Base-by-base conservation (phyloP, 35 echinoderm and acorn worm species). In the Amphiura filiformis region DNA sequence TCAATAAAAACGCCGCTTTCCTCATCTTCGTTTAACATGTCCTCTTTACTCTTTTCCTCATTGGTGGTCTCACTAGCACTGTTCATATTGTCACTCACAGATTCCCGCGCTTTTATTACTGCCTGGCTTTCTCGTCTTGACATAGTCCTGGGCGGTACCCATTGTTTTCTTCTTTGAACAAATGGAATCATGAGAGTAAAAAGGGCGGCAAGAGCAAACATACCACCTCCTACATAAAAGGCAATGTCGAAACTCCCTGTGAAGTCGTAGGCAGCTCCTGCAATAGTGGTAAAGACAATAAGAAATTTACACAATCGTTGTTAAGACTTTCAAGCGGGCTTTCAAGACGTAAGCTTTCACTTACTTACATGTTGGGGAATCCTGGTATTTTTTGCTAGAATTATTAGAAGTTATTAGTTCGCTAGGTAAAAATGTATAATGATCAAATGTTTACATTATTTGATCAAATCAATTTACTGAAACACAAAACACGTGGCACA, bases 171-270 rank as follows among this genome's bases (percentile, higher is more conserved):
- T 32, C 78, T 94, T 78, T 99, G 96, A 22, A 84, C 17, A 37
- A 77, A 85, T 15, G 96, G 96, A 39, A 94, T 99, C 13, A 87
- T 32, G 15, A 94, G 26, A 2, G 87, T 90, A 26, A 79, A 78
- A 0, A 99, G 0, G 1, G 90, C 65, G 0, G 96, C 93, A 3
- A 90, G 0, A 23, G 88, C 0, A 35, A 92, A 95, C 61, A 99
- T 90, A 39, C 76, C 81, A 36, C 93, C 93, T 35, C 93, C 93
- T 35, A 99, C 90, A 87, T 92, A 92, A 80, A 99, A 99, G 13
- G 96, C 96, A 0, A 95, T 87, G 79, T 94, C 80, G 87, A 99
- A 99, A 17, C 87, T 88, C 44, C 77, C 57, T 13, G 96, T 99
- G 28, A 86, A 52, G 80, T 99, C 96, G 42, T 91, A 99, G 35